phyloP scores from a whole-genome alignment of 2,888 invertebrate species.

The Tenthredo mesomela region DNA sequence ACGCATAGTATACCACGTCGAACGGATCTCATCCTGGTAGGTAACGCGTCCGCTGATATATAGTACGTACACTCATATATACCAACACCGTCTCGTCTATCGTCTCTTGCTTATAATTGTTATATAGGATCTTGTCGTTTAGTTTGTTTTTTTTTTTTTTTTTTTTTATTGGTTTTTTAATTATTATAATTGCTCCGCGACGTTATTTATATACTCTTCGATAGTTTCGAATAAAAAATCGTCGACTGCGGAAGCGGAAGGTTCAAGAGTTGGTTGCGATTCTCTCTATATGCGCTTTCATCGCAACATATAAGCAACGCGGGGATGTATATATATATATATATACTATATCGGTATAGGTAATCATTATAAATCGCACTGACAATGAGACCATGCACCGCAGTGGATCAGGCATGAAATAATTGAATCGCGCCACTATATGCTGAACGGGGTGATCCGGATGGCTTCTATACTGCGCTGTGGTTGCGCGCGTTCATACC shows the following conservation, averaged over 20 bases:
- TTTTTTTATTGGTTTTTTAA: no score
- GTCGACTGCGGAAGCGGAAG: neutral
- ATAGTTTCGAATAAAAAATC: neutral
- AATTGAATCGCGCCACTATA: conserved; percentile 29
- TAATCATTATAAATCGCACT: conserved; percentile 43
- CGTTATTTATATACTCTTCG: neutral
- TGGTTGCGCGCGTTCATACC: neutral
- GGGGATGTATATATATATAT: no score
- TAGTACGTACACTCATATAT: neutral
- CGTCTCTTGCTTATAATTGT: neutral
- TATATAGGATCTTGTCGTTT: neutral
- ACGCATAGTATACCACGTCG: neutral
- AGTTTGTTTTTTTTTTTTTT: no score
- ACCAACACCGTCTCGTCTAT: neutral
- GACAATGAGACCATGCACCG: conserved; percentile 31
- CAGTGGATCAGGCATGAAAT: conserved; percentile 2
- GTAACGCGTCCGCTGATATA: neutral
- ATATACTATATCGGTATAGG: conserved; percentile 12
- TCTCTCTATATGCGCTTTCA: neutral
- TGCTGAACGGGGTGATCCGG: conserved; percentile 9
- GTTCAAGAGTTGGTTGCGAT: neutral
- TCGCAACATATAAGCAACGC: neutral
- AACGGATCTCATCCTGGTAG: neutral
- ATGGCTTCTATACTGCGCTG: neutral
- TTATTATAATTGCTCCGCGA: neutral